These are phyloP conservation scores for Cotesia glomerata DNA, from an alignment of 1,140 invertebrate species.

Conservation along the genomic window DNA sequence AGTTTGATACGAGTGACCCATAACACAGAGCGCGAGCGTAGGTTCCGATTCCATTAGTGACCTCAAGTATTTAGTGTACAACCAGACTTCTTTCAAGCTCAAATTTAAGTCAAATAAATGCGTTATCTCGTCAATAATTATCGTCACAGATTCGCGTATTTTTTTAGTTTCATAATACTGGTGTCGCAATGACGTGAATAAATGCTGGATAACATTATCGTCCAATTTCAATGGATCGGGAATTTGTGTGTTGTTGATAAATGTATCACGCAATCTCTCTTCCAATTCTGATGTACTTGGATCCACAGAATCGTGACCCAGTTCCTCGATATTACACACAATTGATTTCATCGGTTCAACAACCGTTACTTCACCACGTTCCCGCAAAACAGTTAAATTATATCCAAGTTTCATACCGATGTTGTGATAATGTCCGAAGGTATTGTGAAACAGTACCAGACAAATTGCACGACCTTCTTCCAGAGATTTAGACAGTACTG, in stretches of 20 bases:
- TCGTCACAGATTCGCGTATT: constrained; percentile 45
- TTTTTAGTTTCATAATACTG: constrained; percentile 47
- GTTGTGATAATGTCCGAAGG: constrained; percentile 74
- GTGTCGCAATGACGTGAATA: constrained; percentile 44
- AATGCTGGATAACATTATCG: constrained; percentile 53
- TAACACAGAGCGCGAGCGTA: constrained; percentile 61
- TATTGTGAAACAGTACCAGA: constrained; percentile 73
- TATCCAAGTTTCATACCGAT: constrained; percentile 76
- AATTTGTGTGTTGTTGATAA: constrained; percentile 27
- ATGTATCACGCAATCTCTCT: constrained; percentile 43
- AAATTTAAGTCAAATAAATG: constrained; percentile 72
- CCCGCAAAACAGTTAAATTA: constrained; percentile 68
- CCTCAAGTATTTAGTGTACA: constrained; percentile 63
- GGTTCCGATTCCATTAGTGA: constrained; percentile 53
- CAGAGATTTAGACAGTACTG: constrained; percentile 66
- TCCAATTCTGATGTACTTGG: constrained; percentile 40
- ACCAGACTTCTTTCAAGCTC: constrained; percentile 62
- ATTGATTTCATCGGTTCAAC: constrained; percentile 67
- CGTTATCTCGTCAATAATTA: constrained; percentile 75
- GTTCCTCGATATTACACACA: constrained; percentile 50
- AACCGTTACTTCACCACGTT: constrained; percentile 63
- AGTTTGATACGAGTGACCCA: constrained; percentile 63
- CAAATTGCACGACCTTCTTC: constrained; percentile 67
- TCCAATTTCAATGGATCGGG: constrained; percentile 48
- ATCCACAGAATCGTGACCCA: constrained; percentile 48